Evolutionary conservation across 2,113 vertebrate species (phyloP), one percentile per base, ranked within the genome.

Genomic region (Siniperca chuatsi): DNA sequence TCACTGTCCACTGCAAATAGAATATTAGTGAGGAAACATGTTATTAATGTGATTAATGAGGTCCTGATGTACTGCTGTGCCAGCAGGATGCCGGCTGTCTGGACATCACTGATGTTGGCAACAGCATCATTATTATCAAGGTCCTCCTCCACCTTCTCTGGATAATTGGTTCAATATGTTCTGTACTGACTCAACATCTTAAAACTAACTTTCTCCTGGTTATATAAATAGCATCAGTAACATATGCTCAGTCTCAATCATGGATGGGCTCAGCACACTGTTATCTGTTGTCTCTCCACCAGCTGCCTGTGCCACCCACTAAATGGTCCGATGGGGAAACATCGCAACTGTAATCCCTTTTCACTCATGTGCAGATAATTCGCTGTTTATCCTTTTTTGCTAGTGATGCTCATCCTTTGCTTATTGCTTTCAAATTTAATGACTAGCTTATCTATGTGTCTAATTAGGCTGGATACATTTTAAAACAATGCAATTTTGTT

Each of bases 261-360:
- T 57, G 58, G 75, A 80, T 60, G 66, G 82, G 66, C 87, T 82
- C 66, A 35, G 79, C 29, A 35, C 64, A 48, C 67, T 65, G 79
- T 87, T 87, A 77, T 89, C 79, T 91, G 86, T 78, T 87, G 88
- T 91, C 79, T 84, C 60, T 78, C 76, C 81, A 87, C 71, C 87
- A 85, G 93, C 87, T 90, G 87, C 90, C 81, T 46, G 75, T 87
- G 85, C 85, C 83, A 90, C 84, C 82, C 77, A 86, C 80, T 90
- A 90, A 91, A 90, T 78, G 85, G 82, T 92, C 90, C 83, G 25
- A 89, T 80, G 91, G 89, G 91, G 81, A 89, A 90, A 80, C 86
- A 69, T 78, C 84, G 79, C 82, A 87, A 87, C 84, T 92, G 84
- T 89, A 88, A 92, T 90, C 90, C 89, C 82, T 90, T 91, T 89